Conservation (phyloP, 2,113 vertebrate genomes). For the Prunella fulvescens region DNA sequence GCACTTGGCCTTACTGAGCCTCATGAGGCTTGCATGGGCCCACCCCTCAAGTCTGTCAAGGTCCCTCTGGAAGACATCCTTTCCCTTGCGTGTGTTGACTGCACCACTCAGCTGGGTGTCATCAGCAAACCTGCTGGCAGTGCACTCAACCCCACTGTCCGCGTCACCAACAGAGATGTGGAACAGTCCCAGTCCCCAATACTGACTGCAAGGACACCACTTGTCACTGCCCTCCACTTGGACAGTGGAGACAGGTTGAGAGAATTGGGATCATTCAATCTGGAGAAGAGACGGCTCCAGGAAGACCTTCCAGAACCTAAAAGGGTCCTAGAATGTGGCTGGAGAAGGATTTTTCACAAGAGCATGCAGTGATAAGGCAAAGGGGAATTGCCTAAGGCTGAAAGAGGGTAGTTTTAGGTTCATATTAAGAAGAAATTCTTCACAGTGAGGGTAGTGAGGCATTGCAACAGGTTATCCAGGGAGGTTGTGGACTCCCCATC, state of each 20-base stretch:
- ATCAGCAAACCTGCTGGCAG: neutral
- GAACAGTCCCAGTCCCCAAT: neutral
- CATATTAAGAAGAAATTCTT: neutral
- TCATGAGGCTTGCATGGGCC: neutral
- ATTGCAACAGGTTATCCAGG: neutral
- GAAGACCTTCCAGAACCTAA: neutral
- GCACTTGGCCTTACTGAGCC: too few relatives aligned
- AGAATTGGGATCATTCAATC: neutral
- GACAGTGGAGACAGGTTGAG: neutral
- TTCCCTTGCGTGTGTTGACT: neutral
- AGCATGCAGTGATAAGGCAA: neutral
- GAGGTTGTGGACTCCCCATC: neutral
- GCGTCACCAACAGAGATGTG: too few relatives aligned
- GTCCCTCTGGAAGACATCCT: neutral
- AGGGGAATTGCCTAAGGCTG: neutral
- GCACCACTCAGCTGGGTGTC: neutral
- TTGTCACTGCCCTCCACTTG: too few relatives aligned
- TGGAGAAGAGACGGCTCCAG: neutral
- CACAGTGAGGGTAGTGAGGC: neutral
- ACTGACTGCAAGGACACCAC: neutral
- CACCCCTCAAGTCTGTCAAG: neutral
- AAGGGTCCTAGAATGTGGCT: neutral
- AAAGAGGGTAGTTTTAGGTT: neutral
- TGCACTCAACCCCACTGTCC: fast-evolving
- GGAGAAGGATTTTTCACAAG: neutral